Conservation (phyloP, 23 tunicate genomes). For the Ciona savignyi region DNA sequence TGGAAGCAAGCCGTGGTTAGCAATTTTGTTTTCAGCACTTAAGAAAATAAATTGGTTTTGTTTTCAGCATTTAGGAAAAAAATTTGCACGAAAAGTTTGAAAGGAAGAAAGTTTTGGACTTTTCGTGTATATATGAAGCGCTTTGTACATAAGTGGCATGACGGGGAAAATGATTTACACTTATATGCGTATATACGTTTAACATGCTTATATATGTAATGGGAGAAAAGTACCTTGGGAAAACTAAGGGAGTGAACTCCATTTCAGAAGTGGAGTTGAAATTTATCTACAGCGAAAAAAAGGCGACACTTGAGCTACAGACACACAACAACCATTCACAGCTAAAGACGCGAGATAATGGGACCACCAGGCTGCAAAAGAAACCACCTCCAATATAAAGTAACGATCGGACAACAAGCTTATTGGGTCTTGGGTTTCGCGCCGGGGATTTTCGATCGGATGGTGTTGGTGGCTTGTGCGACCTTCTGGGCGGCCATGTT, state of each 20-base stretch:
- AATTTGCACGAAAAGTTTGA: too few species aligned
- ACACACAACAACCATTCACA: neutral
- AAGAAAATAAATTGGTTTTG: too few species aligned
- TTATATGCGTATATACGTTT: neutral
- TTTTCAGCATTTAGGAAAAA: too few species aligned
- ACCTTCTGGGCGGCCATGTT: constrained; percentile 18
- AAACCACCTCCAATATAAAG: neutral
- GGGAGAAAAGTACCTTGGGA: neutral
- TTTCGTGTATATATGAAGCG: neutral
- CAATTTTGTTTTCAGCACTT: too few species aligned
- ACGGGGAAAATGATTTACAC: too few species aligned
- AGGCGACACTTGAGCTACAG: neutral
- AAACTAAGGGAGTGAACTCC: too few species aligned
- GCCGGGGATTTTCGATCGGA: constrained; percentile 69
- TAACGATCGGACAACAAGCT: too few species aligned
- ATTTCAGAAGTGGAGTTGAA: too few species aligned
- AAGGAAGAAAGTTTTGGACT: too few species aligned
- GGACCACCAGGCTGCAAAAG: neutral
- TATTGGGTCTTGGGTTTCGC: constrained; percentile 56
- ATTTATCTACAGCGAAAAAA: neutral
- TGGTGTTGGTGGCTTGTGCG: constrained; percentile 7
- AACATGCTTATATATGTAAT: neutral
- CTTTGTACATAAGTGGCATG: neutral
- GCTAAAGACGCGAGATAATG: neutral
- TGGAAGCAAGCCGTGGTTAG: too few species aligned